phyloP scores from a whole-genome alignment of 2,797 vertebrate genomes.

The Anguilla pacifica region DNA sequence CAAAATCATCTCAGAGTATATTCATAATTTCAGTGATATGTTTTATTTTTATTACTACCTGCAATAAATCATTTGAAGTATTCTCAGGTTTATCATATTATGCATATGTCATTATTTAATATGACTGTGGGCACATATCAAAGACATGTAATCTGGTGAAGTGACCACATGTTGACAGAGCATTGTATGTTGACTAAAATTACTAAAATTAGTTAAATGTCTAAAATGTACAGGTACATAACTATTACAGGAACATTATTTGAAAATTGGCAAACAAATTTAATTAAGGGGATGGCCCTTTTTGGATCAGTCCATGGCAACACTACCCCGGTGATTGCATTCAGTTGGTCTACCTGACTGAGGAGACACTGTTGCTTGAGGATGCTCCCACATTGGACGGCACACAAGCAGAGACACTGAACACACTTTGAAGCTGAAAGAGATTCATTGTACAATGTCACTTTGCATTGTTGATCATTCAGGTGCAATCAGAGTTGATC shows the following conservation, averaged over 20 bases:
- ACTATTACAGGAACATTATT: not conserved
- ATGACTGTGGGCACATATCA: too few relatives aligned
- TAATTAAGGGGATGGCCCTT: not conserved
- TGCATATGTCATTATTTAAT: constrained; percentile 43
- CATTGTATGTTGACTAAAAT: not conserved
- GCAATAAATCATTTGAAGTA: not conserved
- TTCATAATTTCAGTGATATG: not conserved
- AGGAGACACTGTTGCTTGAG: not conserved
- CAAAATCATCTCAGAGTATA: not conserved
- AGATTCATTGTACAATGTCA: constrained; percentile 26
- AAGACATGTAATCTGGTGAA: not conserved
- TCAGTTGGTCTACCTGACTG: constrained; percentile 20
- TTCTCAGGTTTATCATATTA: not conserved
- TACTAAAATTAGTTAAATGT: not conserved
- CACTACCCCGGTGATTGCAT: not conserved
- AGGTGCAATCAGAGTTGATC: constrained; percentile 9
- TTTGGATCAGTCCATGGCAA: not conserved
- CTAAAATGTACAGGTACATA: not conserved
- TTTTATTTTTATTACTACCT: not conserved
- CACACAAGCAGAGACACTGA: constrained; percentile 47
- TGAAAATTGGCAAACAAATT: not conserved
- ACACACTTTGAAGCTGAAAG: constrained; percentile 53
- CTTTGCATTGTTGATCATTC: not conserved
- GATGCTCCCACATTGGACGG: not conserved
- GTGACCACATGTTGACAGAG: too few relatives aligned